A percentile compares a stretch with the other conserved stretches of the same genome.
Conservation (phyloP, 2,797 vertebrate species). For the Centropyge bicolor region DNA sequence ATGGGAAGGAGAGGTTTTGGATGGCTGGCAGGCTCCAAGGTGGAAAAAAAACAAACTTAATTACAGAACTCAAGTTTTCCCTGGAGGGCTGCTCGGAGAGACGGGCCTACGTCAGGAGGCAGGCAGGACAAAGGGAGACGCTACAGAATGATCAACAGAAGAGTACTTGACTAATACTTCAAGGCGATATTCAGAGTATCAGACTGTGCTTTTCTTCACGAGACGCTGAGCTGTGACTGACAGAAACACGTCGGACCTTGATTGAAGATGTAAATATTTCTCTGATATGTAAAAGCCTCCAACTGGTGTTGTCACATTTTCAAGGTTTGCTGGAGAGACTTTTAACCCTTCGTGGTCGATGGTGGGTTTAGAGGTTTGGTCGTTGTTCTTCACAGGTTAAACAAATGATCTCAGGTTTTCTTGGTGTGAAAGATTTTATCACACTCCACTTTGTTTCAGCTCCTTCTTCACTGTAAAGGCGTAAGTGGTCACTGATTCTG, state of each 20-base stretch:
- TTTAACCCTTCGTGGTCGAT: neutral
- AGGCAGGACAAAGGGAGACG: slow-evolving; percentile 44
- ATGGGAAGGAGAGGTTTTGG: slow-evolving; percentile 48
- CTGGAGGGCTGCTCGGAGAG: slow-evolving; percentile 39
- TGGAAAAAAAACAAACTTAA: slow-evolving; percentile 60
- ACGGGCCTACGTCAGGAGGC: slow-evolving; percentile 18
- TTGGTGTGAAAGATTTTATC: too few relatives aligned
- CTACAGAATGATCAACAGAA: slow-evolving; percentile 47
- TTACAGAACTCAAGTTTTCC: slow-evolving; percentile 70
- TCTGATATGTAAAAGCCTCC: neutral
- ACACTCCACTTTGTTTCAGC: too few relatives aligned
- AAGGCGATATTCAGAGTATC: slow-evolving; percentile 24
- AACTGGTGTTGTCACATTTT: neutral
- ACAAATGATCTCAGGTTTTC: neutral
- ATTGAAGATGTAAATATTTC: slow-evolving; percentile 21
- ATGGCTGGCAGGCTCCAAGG: slow-evolving; percentile 46
- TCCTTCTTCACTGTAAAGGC: too few relatives aligned
- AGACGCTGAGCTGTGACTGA: slow-evolving; percentile 10
- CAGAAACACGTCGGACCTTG: neutral
- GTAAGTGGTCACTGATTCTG: too few relatives aligned
- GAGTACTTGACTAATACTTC: slow-evolving; percentile 49
- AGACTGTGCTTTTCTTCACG: slow-evolving; percentile 49
- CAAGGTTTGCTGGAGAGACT: neutral
- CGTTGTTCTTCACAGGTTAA: neutral
- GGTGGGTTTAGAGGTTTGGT: neutral